Evolutionary conservation across 2,797 vertebrate genomes (phyloP).

Genomic region (Crax fasciolata): DNA sequence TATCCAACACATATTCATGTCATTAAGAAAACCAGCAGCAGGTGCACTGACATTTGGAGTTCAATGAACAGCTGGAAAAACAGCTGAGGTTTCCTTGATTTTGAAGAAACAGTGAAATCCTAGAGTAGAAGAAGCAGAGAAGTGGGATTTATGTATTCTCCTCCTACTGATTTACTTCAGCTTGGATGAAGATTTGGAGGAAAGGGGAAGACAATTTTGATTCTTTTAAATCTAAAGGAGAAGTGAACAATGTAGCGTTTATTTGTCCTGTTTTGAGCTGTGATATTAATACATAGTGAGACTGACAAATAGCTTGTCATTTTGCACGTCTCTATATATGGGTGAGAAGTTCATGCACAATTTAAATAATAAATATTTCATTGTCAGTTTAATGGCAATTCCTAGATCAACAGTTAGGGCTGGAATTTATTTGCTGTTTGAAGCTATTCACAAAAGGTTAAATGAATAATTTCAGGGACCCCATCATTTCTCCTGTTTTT

Average conservation of each 20-base stretch:
- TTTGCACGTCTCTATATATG: neutral
- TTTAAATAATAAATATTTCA: neutral
- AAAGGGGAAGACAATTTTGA: neutral
- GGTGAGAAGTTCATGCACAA: neutral
- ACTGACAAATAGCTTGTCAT: neutral
- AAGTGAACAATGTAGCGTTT: neutral
- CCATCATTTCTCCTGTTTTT: neutral
- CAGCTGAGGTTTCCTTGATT: slow-evolving; percentile 42
- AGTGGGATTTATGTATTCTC: neutral
- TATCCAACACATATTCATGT: neutral
- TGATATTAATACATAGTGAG: neutral
- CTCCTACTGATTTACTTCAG: neutral
- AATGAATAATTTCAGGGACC: neutral
- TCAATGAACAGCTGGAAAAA: slow-evolving; percentile 48
- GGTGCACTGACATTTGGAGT: slow-evolving; percentile 45
- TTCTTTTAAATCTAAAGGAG: neutral
- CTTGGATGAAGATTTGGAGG: neutral
- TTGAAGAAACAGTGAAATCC: slow-evolving; percentile 29
- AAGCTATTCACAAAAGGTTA: neutral
- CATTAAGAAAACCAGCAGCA: slow-evolving; percentile 16
- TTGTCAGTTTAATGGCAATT: neutral
- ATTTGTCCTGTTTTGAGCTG: neutral
- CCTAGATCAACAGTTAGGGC: neutral
- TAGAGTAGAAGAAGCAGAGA: slow-evolving; percentile 29
- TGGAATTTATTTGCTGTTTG: neutral